Evolutionary conservation across 1,140 invertebrate species (phyloP).

Genomic region (Whitmania pigra): DNA sequence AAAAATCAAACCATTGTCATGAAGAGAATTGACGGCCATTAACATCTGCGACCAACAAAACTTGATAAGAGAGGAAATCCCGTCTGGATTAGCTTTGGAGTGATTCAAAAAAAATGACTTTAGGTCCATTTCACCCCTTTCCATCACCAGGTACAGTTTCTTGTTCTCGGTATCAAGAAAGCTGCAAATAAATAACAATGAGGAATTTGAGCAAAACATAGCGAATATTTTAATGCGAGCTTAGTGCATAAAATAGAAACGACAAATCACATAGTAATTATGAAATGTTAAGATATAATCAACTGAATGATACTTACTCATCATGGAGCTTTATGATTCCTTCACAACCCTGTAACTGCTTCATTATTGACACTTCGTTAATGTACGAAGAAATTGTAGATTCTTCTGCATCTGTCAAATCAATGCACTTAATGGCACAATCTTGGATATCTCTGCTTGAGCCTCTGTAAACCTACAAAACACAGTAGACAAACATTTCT

Average conservation of each 20-base stretch:
- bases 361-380: conserved; percentile 77
- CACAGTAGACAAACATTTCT: no score
- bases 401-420: conserved; percentile 44
- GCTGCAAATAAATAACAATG: conserved; percentile 35
- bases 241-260: background rate
- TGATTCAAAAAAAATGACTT: conserved; percentile 56
- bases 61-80: conserved; percentile 50
- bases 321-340: conserved; percentile 69
- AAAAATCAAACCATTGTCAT: conserved; percentile 59
- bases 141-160: conserved; percentile 70
- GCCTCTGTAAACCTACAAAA: conserved; percentile 40
- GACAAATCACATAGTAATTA: background rate
- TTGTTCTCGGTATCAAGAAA: conserved; percentile 42
- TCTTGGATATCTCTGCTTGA: conserved; percentile 36
- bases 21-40: conserved; percentile 74
- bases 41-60: conserved; percentile 92
- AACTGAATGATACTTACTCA: conserved; percentile 57
- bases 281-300: background rate
- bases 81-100: conserved; percentile 47
- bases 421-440: conserved; percentile 50
- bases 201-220: conserved; percentile 11
- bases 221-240: background rate
- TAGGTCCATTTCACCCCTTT: conserved; percentile 80
- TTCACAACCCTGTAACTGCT: conserved; percentile 65
- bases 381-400: conserved; percentile 62